Base-by-base conservation (phyloP, 2,888 invertebrate species). In the Ormyrus labotus region DNA sequence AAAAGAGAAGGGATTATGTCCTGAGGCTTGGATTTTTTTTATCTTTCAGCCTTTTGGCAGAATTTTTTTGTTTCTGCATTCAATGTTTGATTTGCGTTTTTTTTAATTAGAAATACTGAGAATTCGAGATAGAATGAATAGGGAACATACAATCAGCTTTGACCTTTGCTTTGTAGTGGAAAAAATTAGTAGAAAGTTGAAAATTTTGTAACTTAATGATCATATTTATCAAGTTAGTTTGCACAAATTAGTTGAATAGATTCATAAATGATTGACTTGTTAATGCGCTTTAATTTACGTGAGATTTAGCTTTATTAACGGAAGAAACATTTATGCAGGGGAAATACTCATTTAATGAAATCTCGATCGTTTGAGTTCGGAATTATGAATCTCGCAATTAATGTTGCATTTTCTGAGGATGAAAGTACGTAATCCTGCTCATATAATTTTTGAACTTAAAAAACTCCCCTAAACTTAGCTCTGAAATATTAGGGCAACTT, bases 241-340 rank as follows among this genome's bases (percentile, higher is more conserved):
- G 19, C 53, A 55, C 67, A 11, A 4, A 61, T 6, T 2, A 67
- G 34, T 48, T 10, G 19, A 57, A 60, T 50, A n/a, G 34, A 71
- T 48, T 11, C 51, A 71, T 51, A 51, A 50, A 50, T 71, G 48
- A 71, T 61, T 50, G 58, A 51, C 34, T 34, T 51, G 50, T 71
- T 71, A 71, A 71, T 61, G n/a, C 19, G n/a, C 48, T 55, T 50
- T 70, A 60, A 70, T 70, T 70, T 6, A 48, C 9, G 11, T 64
- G 9, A n/a, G 6, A 19, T 71, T 58, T 13, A 64, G 45, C 63
- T 57, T 64, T 48, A 50, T 73, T 65, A 65, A 13, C 51, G 45
- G 19, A 53, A 55, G 45, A n/a, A 34, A 50, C 19, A 60, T 57
- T 47, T 48, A 19, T 13, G 13, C 7, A 58, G 9, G 1, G 4